Evolutionary conservation across 1,140 invertebrate species (phyloP).

Genomic region (Alviniconcha marisindica): DNA sequence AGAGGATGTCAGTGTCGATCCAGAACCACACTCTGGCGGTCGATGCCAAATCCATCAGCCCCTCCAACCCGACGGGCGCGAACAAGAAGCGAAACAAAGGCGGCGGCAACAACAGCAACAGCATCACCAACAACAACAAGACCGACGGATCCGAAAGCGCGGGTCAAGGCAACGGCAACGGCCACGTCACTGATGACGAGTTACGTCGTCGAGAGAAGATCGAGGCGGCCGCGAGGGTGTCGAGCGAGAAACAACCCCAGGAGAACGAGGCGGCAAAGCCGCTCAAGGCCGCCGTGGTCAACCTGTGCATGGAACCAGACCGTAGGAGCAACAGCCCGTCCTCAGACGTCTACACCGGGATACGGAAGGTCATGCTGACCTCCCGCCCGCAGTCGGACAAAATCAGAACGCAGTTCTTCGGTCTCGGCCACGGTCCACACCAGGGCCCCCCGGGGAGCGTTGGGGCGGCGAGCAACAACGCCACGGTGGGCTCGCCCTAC

Average conservation of each 20-base stretch:
- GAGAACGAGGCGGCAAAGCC: not conserved
- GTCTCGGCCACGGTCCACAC: not conserved
- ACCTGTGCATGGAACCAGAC: slow-evolving; percentile 31
- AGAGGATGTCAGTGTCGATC: not conserved
- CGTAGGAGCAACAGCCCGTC: not conserved
- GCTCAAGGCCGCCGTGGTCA: slow-evolving; percentile 12
- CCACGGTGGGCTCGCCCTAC: slow-evolving; percentile 4
- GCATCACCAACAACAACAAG: no score
- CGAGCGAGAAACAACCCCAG: not conserved
- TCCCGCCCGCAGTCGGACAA: not conserved
- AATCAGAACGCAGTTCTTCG: not conserved
- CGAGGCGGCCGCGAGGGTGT: not conserved
- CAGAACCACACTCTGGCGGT: slow-evolving; percentile 15
- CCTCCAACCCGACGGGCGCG: not conserved
- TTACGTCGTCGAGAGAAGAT: not conserved
- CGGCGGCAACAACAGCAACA: not conserved
- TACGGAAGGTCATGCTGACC: not conserved
- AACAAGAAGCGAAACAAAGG: not conserved
- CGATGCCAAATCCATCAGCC: slow-evolving; percentile 21
- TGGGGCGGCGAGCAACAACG: not conserved
- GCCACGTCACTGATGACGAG: not conserved
- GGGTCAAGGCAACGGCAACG: no score
- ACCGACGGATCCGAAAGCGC: no score
- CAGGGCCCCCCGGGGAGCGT: not conserved
- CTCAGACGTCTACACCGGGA: slow-evolving; percentile 20